Percentiles rank a stretch among this genome's conserved stretches.
Evolutionary conservation across 2,113 vertebrate genomes (phyloP).

Genomic region (Nycticebus coucang): DNA sequence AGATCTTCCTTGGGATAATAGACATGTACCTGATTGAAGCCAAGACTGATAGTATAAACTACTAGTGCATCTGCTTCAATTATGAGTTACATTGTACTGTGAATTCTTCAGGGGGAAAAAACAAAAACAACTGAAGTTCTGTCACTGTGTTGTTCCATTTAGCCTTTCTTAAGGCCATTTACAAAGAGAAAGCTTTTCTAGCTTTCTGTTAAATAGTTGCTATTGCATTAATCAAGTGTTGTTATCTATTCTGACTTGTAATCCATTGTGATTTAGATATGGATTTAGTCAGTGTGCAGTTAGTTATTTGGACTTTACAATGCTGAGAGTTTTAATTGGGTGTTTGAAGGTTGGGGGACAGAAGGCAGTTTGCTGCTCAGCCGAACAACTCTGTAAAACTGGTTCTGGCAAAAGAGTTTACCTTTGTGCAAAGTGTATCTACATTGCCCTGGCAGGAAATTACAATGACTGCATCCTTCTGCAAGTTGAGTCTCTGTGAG

Average conservation of each 20-base stretch:
- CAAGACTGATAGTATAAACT: neutral
- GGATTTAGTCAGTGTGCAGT: neutral
- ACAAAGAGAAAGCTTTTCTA: neutral
- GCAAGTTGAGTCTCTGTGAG: neutral
- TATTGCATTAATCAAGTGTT: neutral
- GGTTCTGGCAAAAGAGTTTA: neutral
- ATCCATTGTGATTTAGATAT: neutral
- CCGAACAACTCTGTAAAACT: neutral
- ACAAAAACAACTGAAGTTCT: neutral
- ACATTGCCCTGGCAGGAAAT: neutral
- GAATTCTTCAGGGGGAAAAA: neutral
- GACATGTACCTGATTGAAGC: neutral
- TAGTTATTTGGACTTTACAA: neutral
- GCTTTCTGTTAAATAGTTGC: neutral
- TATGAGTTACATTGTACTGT: neutral
- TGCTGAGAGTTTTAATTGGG: neutral
- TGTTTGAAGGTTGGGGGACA: neutral
- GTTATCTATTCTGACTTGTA: neutral
- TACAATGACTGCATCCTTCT: neutral
- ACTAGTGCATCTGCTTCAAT: neutral
- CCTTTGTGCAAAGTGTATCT: neutral
- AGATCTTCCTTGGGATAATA: slow-evolving; percentile 45
- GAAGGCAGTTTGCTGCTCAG: neutral
- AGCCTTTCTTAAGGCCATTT: slow-evolving; percentile 22
- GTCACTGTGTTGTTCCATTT: neutral